Percentiles rank a stretch among this genome's conserved stretches.
Evolutionary conservation across 2,113 vertebrate genomes (phyloP).

Genomic region (Podarcis muralis): DNA sequence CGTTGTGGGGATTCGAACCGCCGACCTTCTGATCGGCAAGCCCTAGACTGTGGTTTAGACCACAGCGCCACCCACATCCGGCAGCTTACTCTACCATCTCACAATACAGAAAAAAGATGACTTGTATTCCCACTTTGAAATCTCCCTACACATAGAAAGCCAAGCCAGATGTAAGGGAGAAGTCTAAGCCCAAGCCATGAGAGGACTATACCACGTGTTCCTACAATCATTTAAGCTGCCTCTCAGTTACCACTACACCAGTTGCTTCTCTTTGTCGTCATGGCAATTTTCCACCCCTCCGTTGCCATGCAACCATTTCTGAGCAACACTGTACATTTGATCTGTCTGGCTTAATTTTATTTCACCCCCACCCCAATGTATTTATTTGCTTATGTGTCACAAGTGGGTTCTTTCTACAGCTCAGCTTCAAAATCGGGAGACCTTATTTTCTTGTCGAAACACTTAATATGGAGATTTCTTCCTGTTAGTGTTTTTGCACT

Average conservation of each 20-base stretch:
- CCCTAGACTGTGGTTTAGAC: no score
- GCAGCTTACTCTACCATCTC: neutral
- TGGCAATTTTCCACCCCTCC: neutral
- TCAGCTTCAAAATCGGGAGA: constrained; percentile 7
- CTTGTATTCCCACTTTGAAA: neutral
- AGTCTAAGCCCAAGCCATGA: neutral
- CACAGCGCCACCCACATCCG: no score
- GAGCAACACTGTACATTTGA: constrained; percentile 35
- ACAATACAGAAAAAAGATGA: neutral
- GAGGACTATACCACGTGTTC: neutral
- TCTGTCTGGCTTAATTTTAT: constrained; percentile 16
- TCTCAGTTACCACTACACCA: neutral
- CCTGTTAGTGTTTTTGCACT: neutral
- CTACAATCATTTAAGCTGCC: neutral
- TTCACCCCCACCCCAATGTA: neutral
- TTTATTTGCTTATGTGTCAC: neutral
- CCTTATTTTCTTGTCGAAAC: neutral
- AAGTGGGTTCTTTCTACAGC: constrained; percentile 26
- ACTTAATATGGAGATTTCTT: neutral
- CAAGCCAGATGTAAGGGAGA: neutral
- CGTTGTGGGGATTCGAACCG: no score
- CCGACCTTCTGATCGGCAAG: no score
- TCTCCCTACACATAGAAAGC: neutral
- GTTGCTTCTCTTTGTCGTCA: neutral
- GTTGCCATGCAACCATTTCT: constrained; percentile 63